Base-by-base conservation (phyloP, 92 coral and sea anemone genomes). In the Umimayanthus kanabou region DNA sequence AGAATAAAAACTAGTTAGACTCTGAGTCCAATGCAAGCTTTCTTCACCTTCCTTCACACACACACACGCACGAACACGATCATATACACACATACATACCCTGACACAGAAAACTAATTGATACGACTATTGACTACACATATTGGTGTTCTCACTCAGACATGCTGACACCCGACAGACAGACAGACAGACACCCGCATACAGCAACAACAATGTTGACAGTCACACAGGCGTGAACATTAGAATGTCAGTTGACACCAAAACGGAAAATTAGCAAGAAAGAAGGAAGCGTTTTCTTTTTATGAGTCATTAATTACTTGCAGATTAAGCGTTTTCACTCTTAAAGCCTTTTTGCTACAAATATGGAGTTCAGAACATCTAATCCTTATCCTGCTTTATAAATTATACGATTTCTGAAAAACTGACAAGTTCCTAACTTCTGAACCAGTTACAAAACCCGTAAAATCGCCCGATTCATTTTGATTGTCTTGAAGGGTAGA, bases 271-370 rank as follows among this genome's bases (percentile, higher is more conserved):
- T 18, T 26, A 49, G 50, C 55, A 79, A 76, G 50, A 80, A 5
- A 57, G 70, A 80, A 28, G 42, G 66, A 1, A 26, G 43, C 76
- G 40, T 25, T 28, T 33, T 72, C 39, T 79, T 49, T 14, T 80
- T 57, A 55, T 18, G 4, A 57, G 84, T 49, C 26, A 28, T 80
- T 53, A 80, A 30, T 80, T 80, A 55, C 5, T 57, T n/a, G 4
- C 22, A 16, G 47, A 57, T 55, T 80, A 80, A 80, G 84, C 84
- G 84, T 67, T 80, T 80, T 80, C 84, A 80, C 70, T 55, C 71
- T 80, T 25, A 80, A 50, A 23, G 40, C 0, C 55, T n/a, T 77
- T n/a, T 22, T 76, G 37, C 25, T 18, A 73, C 77, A 73, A 5
- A 73, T 28, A 23, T 14, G 45, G 1, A 39, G 23, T 28, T 25